phyloP scores from a whole-genome alignment of 2,888 invertebrate species.

The Athalia rosae region DNA sequence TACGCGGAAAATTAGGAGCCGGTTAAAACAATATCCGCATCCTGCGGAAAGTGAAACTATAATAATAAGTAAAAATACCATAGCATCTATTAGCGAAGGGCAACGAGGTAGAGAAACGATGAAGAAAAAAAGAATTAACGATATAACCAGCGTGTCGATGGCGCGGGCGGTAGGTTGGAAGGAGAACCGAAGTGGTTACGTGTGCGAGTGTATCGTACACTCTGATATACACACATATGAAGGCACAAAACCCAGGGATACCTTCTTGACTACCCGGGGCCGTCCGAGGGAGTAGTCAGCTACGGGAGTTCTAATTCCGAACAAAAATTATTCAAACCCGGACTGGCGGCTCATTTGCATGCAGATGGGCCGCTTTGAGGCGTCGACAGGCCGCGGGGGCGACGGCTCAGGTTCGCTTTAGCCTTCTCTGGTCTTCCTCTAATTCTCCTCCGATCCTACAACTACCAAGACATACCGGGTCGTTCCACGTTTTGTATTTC shows the following conservation, averaged over 20 bases:
- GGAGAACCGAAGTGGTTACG: neutral
- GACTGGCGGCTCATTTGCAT: constrained; percentile 47
- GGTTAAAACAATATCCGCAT: constrained; percentile 28
- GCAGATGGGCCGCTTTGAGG: constrained; percentile 49
- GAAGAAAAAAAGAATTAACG: constrained; percentile 29
- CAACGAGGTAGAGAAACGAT: constrained; percentile 37
- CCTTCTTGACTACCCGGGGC: constrained; percentile 21
- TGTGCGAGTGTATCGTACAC: constrained; percentile 22
- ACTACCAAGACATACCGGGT: constrained; percentile 13
- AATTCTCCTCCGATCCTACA: constrained; percentile 36
- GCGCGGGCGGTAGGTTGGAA: constrained; percentile 23
- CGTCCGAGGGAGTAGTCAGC: constrained; percentile 40
- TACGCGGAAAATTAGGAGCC: constrained; percentile 4
- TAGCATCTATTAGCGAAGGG: constrained; percentile 26
- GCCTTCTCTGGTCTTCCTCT: constrained; percentile 30
- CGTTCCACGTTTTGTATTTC: neutral
- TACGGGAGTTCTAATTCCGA: constrained; percentile 47
- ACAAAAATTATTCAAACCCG: constrained; percentile 48
- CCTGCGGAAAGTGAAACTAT: constrained; percentile 25
- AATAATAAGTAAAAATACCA: constrained; percentile 4
- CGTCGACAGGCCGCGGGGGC: constrained; percentile 49
- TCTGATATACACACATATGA: neutral
- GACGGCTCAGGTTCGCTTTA: constrained; percentile 44
- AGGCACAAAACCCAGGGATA: constrained; percentile 15
- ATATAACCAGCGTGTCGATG: neutral